Evolutionary conservation across 2,797 vertebrate species (phyloP).

Genomic region (Hyperoplus immaculatus): DNA sequence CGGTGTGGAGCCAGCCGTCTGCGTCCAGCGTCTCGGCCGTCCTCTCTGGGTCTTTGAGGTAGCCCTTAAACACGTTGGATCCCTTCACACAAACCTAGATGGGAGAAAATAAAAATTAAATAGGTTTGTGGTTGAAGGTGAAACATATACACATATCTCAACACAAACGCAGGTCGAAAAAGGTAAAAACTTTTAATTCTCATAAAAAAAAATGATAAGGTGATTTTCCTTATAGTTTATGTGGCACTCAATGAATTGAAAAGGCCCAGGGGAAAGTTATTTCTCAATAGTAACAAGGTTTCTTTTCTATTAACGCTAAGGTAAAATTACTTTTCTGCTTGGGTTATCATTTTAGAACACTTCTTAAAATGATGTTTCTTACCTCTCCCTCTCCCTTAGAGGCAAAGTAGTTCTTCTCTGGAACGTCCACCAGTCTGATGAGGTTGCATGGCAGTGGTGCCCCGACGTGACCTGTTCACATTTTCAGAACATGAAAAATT

Average conservation of each 20-base stretch:
- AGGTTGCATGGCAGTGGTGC: conserved; percentile 97
- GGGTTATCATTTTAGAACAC: background rate
- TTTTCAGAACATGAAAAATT: conserved; percentile 7
- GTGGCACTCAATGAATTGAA: background rate
- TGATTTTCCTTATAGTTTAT: background rate
- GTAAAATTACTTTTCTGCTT: background rate
- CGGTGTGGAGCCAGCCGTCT: conserved; percentile 96
- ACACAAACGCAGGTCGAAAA: background rate
- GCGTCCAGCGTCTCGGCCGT: conserved; percentile 92
- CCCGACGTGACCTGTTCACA: conserved; percentile 92
- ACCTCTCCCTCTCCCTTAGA: conserved; percentile 97
- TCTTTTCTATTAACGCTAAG: background rate
- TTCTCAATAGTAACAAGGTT: conserved; percentile 3
- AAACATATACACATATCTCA: background rate
- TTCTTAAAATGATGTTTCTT: conserved; percentile 17
- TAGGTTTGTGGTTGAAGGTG: background rate
- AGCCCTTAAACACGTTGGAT: conserved; percentile 98
- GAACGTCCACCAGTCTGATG: conserved; percentile 94
- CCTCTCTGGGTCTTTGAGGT: conserved; percentile 94
- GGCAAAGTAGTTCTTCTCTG: conserved; percentile 98
- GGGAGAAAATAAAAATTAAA: background rate
- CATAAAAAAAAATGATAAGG: background rate
- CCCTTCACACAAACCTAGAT: conserved; percentile 97
- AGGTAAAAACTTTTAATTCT: background rate
- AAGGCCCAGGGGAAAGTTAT: background rate